Conservation (phyloP, 2,797 vertebrate species). For the Ctenopoma kingsleyae region DNA sequence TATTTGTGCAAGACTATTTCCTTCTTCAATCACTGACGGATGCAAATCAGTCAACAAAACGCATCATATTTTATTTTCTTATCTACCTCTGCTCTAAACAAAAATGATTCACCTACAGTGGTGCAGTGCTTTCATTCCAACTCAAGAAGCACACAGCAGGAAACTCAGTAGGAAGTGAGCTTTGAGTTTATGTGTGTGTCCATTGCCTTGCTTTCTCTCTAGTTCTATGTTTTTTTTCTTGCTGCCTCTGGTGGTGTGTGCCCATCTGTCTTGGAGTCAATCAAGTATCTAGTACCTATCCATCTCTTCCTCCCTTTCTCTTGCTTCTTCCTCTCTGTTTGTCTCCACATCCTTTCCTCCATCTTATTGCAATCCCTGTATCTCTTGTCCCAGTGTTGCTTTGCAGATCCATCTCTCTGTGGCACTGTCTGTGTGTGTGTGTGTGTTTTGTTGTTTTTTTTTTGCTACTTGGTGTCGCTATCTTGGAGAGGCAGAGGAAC, state of each 20-base stretch:
- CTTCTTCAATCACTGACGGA: slow-evolving; percentile 25
- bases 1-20: slow-evolving; percentile 17
- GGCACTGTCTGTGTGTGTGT: slow-evolving; percentile 33
- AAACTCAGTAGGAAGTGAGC: slow-evolving; percentile 26
- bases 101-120: slow-evolving; percentile 10
- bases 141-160: slow-evolving; percentile 39
- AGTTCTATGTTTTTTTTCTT: slow-evolving; percentile 27
- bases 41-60: slow-evolving; percentile 22
- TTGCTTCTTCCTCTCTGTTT: slow-evolving; percentile 22
- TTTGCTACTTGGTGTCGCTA: slow-evolving; percentile 42
- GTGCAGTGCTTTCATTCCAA: slow-evolving; percentile 36
- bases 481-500: slow-evolving; percentile 53
- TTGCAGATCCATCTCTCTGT: slow-evolving; percentile 53
- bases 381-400: slow-evolving; percentile 44
- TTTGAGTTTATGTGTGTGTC: slow-evolving; percentile 24
- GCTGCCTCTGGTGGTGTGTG: slow-evolving; percentile 30
- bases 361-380: slow-evolving; percentile 45
- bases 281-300: slow-evolving; percentile 47
- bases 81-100: slow-evolving; percentile 7
- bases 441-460: slow-evolving; percentile 21
- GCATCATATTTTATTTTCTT: slow-evolving; percentile 5
- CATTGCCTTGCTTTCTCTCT: slow-evolving; percentile 28
- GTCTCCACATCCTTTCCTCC: slow-evolving; percentile 42
- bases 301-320: slow-evolving; percentile 27
- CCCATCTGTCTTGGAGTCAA: slow-evolving; percentile 53